Evolutionary conservation across 2,888 invertebrate species (phyloP).

Genomic region (Calameuta pallipes): DNA sequence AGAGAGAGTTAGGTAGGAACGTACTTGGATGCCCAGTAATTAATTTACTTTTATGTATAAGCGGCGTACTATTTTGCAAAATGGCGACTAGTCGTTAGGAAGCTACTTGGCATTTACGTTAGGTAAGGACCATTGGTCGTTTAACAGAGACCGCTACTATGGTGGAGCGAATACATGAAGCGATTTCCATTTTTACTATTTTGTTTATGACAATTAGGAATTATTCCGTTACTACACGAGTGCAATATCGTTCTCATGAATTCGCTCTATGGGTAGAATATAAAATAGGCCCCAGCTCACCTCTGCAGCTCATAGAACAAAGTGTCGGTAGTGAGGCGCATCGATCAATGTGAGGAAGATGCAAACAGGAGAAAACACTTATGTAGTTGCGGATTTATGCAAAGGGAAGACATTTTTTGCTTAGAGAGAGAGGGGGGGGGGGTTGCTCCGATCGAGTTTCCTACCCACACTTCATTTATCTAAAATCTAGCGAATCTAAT

Average conservation of each 20-base stretch:
- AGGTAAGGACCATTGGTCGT: neutral
- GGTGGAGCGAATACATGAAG: constrained; percentile 42
- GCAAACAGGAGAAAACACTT: constrained; percentile 64
- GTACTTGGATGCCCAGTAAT: neutral
- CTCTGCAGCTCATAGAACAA: constrained; percentile 64
- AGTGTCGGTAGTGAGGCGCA: constrained; percentile 64
- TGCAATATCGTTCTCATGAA: constrained; percentile 39
- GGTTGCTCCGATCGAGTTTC: neutral
- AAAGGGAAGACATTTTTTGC: neutral
- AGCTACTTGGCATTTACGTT: neutral
- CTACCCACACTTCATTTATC: neutral
- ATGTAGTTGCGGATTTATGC: constrained; percentile 55
- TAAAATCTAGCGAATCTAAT: neutral
- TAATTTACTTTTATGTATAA: neutral
- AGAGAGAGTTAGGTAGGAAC: neutral
- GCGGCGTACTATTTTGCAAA: neutral
- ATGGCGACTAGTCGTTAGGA: neutral
- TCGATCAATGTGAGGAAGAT: constrained; percentile 63
- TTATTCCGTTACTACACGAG: constrained; percentile 25
- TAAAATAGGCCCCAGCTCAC: constrained; percentile 62
- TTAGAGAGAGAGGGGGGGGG: neutral
- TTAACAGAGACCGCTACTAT: neutral
- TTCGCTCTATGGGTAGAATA: constrained; percentile 51
- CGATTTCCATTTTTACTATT: constrained; percentile 17
- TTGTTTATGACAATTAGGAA: constrained; percentile 22